Evolutionary conservation across 2,888 invertebrate genomes (phyloP).

Genomic region (Pemphredon lugubris): DNA sequence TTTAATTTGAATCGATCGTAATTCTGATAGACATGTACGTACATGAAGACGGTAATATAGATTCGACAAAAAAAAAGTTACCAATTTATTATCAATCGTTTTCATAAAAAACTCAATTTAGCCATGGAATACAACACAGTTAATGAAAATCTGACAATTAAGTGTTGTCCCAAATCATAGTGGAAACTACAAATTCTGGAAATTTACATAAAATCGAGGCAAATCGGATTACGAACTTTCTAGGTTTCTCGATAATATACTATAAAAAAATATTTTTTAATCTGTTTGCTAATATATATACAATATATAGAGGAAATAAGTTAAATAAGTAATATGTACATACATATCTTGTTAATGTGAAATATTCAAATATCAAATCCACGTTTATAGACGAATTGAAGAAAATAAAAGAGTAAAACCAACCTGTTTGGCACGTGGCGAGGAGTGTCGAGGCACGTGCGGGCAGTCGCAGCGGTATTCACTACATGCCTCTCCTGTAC

Average conservation of each 20-base stretch:
- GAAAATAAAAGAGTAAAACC: conserved; percentile 68
- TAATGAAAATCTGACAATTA: too few species aligned
- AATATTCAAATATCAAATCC: conserved; percentile 5
- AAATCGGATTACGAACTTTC: too few species aligned
- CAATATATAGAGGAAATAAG: neutral
- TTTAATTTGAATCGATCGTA: conserved; percentile 4
- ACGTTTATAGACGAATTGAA: conserved; percentile 29
- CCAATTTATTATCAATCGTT: neutral
- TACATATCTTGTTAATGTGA: conserved; percentile 20
- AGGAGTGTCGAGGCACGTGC: conserved; percentile 80
- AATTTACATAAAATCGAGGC: too few species aligned
- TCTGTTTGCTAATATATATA: neutral
- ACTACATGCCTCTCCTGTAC: conserved; percentile 80
- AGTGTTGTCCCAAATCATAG: too few species aligned
- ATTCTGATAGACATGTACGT: conserved; percentile 33
- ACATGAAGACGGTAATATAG: conserved; percentile 12
- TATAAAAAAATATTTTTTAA: too few species aligned
- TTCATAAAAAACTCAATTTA: too few species aligned
- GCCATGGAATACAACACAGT: too few species aligned
- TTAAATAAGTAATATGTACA: conserved; percentile 24
- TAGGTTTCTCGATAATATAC: too few species aligned
- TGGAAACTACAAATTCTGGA: too few species aligned
- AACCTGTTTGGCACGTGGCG: conserved; percentile 79
- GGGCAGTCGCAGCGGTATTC: conserved; percentile 77
- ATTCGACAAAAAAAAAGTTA: conserved; percentile 4